These are phyloP conservation scores for Cheirogaleus medius DNA, from an alignment of 2,113 vertebrate genomes.

Conservation along the genomic window DNA sequence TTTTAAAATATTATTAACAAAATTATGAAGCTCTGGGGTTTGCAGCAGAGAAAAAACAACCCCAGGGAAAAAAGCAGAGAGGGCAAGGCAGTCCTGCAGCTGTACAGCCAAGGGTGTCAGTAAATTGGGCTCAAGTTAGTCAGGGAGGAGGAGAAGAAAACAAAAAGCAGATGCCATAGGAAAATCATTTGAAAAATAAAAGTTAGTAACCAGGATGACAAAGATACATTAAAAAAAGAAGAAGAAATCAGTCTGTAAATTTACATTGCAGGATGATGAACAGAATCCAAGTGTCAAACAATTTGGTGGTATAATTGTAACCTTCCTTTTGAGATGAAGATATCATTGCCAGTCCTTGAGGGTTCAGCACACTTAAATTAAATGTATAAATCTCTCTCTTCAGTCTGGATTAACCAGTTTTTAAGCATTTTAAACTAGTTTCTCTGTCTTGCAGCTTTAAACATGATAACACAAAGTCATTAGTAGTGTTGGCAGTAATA, in stretches of 20 bases:
- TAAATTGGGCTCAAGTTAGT: background rate
- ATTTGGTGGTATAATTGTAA: background rate
- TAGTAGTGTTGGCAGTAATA: background rate
- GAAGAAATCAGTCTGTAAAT: background rate
- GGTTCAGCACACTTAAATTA: background rate
- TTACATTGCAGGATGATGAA: background rate
- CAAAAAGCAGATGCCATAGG: background rate
- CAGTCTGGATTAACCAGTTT: background rate
- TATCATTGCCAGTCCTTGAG: background rate
- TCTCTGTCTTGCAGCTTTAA: constrained; percentile 4
- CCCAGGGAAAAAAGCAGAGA: background rate
- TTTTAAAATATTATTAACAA: background rate
- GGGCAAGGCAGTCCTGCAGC: background rate
- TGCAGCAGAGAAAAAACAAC: background rate
- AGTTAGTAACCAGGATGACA: background rate
- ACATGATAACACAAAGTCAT: constrained; percentile 27
- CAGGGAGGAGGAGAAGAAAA: background rate
- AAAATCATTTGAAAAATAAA: constrained; percentile 33
- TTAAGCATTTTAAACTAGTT: constrained; percentile 31
- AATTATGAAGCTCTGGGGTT: background rate
- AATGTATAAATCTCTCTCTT: constrained; percentile 36
- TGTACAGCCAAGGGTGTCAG: background rate
- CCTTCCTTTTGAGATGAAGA: background rate
- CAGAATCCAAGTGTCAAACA: background rate
- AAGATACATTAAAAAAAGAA: background rate